A percentile compares a stretch with the other conserved stretches of the same genome.
phyloP scores from a whole-genome alignment of 1,140 invertebrate genomes.

The Micrasema longulum region DNA sequence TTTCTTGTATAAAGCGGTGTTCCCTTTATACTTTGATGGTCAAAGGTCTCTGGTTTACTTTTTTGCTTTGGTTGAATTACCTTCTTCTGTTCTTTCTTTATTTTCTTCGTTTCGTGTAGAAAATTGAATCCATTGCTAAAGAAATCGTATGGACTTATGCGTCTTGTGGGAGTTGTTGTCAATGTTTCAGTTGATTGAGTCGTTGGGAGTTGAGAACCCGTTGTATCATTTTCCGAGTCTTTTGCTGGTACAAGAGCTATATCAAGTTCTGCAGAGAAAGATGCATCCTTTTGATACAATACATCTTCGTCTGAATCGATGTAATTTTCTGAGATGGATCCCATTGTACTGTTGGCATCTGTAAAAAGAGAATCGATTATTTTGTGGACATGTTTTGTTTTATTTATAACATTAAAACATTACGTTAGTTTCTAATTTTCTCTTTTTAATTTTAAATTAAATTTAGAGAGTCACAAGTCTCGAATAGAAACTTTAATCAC shows the following conservation, averaged over 20 bases:
- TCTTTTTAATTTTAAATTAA: no score
- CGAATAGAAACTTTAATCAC: no score
- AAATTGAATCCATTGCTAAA: constrained; percentile 30
- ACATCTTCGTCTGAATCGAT: constrained; percentile 78
- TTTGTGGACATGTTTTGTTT: no score
- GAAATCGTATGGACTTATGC: constrained; percentile 11
- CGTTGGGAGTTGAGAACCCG: constrained; percentile 13
- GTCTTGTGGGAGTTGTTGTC: constrained; percentile 31
- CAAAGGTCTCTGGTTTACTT: neutral
- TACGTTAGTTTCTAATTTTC: no score
- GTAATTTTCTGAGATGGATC: constrained; percentile 66
- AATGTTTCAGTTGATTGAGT: neutral
- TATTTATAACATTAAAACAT: no score
- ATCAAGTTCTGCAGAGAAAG: constrained; percentile 82
- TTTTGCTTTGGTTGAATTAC: neutral
- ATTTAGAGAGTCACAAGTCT: no score
- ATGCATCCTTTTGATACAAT: constrained; percentile 85
- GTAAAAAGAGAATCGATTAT: constrained; percentile 52
- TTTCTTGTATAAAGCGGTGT: constrained; percentile 45
- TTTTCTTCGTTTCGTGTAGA: constrained; percentile 11
- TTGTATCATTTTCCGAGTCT: constrained; percentile 43
- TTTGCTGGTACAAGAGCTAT: constrained; percentile 49
- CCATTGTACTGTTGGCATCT: constrained; percentile 79
- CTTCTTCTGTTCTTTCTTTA: neutral
- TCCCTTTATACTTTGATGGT: constrained; percentile 32